Base-by-base conservation (phyloP, 2,888 invertebrate species). In the Dicyrtomina minuta region DNA sequence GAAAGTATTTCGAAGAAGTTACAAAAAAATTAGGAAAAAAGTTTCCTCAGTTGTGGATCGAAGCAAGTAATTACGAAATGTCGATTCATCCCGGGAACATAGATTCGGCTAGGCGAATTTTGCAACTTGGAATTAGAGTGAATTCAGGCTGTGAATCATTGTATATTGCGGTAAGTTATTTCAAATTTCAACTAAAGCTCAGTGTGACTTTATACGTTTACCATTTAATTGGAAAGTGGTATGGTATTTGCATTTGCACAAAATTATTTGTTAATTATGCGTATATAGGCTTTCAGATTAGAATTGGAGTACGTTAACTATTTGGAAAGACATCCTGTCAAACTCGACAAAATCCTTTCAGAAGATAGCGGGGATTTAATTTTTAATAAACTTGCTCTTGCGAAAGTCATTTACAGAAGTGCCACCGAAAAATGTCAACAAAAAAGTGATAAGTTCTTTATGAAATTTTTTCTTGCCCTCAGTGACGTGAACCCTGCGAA, bases 11-110 rank as follows among this genome's bases (percentile, higher is more conserved):
- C 56, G 61, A 58, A 33, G 62, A 72, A 58, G 66, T 62, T 17
- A 70, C 70, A 2, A 70, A 65, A 59, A 24, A 55, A 2, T 53
- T 67, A 13, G 72, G 72, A 24, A 62, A 56, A 39, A 33, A 68
- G 46, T 60, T 68, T 53, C 70, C 72, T 13, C 67, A 68, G 22
- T 46, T 72, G 13, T 72, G 68, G 69, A 66, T 70, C n/a, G 66
- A 70, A 44, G 72, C 72, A 5, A 72, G 72, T 43, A 65, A 62
- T 26, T 72, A 64, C 44, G 72, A 72, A 60, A 68, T 70, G 70
- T 27, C 39, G 22, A n/a, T 66, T 12, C 44, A 58, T 33, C 68
- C 66, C 2, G 22, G 56, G 12, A 68, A 53, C 20, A 70, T 72
- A 56, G 68, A 70, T 13, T 20, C 59, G 41, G 70, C 72, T 17